Conservation (phyloP, 2,113 vertebrate genomes). For the Mesembrinibis cayennensis region DNA sequence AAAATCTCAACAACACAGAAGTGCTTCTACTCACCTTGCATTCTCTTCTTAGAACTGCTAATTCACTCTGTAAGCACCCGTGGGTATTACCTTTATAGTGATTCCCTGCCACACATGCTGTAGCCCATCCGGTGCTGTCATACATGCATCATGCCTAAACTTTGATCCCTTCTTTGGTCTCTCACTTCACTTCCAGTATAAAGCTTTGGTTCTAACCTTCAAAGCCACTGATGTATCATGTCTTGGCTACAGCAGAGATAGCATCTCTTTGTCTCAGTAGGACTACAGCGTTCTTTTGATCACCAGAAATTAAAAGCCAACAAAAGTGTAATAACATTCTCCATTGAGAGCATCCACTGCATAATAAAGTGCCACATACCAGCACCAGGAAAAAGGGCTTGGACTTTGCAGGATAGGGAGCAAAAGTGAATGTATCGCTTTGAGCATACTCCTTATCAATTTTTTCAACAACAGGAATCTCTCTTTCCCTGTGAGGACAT, state of each 20-base stretch:
- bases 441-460: neutral
- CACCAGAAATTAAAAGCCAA: conserved; percentile 23
- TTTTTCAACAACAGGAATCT: neutral
- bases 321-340: neutral
- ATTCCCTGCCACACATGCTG: neutral
- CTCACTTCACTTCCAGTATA: neutral
- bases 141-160: neutral
- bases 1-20: neutral
- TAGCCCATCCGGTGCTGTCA: neutral
- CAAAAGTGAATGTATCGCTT: neutral
- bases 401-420: neutral
- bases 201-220: conserved; percentile 7
- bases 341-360: neutral
- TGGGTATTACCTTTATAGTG: neutral
- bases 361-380: neutral
- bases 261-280: neutral
- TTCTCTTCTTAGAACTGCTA: neutral
- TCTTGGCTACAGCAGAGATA: neutral
- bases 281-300: neutral
- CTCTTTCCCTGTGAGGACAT: neutral
- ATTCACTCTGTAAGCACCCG: neutral
- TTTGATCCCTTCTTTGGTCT: conserved; percentile 32
- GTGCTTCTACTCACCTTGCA: neutral
- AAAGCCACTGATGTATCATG: neutral
- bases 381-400: neutral